These are phyloP conservation scores for Siderastrea radians DNA, from an alignment of 92 coral and sea anemone genomes.

Conservation along the genomic window DNA sequence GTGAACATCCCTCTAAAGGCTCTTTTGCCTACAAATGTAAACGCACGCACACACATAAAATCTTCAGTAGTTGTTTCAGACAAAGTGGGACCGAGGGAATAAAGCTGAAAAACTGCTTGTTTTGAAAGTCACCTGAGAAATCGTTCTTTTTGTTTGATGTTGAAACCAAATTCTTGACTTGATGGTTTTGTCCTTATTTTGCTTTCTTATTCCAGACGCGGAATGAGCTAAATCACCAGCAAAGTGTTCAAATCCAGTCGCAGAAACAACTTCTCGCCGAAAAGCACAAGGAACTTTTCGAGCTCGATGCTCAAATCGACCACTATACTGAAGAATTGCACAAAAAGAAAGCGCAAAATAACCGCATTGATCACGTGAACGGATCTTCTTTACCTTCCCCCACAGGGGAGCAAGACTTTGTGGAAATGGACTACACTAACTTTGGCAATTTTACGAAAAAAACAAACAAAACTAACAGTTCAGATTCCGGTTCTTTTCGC, in stretches of 20 bases:
- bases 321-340: constrained; percentile 67
- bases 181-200: too few species aligned
- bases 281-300: constrained; percentile 86
- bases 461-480: background rate
- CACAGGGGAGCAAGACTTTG: constrained; percentile 34
- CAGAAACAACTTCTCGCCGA: constrained; percentile 92
- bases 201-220: constrained; percentile 56
- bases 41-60: too few species aligned
- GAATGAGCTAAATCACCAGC: constrained; percentile 89
- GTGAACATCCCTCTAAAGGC: too few species aligned
- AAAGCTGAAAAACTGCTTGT: too few species aligned
- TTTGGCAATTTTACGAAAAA: constrained; percentile 12
- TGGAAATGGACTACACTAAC: constrained; percentile 35
- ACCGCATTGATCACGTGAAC: constrained; percentile 18
- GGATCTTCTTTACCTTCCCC: constrained; percentile 17
- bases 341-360: constrained; percentile 42
- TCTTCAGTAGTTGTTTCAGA: too few species aligned
- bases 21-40: too few species aligned
- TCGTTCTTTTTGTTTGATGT: background rate
- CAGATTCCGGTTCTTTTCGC: constrained; percentile 28
- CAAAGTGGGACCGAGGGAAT: too few species aligned
- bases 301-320: constrained; percentile 84
- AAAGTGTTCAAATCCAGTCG: constrained; percentile 87
- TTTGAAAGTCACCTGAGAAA: too few species aligned
- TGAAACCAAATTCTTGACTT: background rate